phyloP scores from a whole-genome alignment of 2,888 invertebrate genomes.

The Platycheirus albimanus region DNA sequence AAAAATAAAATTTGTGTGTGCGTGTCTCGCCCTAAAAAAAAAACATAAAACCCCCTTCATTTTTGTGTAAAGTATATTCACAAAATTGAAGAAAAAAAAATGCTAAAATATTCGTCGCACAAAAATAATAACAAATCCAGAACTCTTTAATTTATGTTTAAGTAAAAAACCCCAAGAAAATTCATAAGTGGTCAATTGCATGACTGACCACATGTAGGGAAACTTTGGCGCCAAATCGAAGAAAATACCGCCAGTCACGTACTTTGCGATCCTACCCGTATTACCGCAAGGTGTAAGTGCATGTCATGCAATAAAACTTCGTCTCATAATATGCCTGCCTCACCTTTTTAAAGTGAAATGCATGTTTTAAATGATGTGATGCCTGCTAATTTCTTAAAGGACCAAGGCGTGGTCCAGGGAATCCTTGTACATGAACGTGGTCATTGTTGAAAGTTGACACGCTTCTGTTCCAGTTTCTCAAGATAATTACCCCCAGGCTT shows the following conservation, averaged over 20 bases:
- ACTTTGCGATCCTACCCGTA: not conserved
- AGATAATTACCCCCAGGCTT: slow-evolving; percentile 39
- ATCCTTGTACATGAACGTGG: slow-evolving; percentile 30
- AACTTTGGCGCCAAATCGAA: slow-evolving; percentile 41
- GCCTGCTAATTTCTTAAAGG: slow-evolving; percentile 43
- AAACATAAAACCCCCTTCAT: too few relatives aligned
- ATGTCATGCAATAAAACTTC: slow-evolving; percentile 20
- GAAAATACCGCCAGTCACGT: slow-evolving; percentile 29
- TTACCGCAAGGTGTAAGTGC: slow-evolving; percentile 9
- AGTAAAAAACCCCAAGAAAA: slow-evolving; percentile 16
- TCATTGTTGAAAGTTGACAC: slow-evolving; percentile 37
- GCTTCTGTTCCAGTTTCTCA: slow-evolving; percentile 23
- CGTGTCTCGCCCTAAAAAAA: too few relatives aligned
- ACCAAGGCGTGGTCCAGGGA: not conserved
- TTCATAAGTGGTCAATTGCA: slow-evolving; percentile 29
- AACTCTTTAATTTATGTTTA: slow-evolving; percentile 15
- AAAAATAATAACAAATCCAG: too few relatives aligned
- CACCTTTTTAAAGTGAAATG: slow-evolving; percentile 12
- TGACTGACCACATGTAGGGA: slow-evolving; percentile 4
- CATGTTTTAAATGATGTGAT: slow-evolving; percentile 33
- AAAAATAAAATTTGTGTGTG: too few relatives aligned
- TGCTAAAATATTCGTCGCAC: too few relatives aligned
- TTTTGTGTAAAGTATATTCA: too few relatives aligned
- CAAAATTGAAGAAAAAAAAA: too few relatives aligned
- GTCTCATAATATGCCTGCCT: slow-evolving; percentile 43